Base-by-base conservation (phyloP, 2,113 vertebrate genomes). In the Lepisosteus oculatus region DNA sequence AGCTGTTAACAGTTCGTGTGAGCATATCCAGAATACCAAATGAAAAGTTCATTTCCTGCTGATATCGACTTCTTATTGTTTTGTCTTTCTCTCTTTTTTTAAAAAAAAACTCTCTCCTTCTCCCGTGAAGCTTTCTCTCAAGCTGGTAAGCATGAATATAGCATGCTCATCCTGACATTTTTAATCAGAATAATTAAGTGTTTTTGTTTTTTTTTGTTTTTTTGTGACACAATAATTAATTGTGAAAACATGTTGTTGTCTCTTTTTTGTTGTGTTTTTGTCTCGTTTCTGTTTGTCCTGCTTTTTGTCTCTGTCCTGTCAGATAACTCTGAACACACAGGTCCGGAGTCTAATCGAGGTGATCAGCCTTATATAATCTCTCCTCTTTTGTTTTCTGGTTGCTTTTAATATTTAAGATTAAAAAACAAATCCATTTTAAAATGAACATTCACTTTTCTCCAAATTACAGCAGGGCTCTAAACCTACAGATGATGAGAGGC, bases 81-180 rank as follows among this genome's bases (percentile, higher is more conserved):
- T 65, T 78, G 68, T 81, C 61, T 76, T 73, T 88, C 80, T 76
- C 72, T 81, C 76, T 72, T 77, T 81, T 74, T 67, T 71, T 72
- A 78, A 62, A 80, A 65, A 66, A 75, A 85, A 80, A 84, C 73
- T 79, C 89, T 92, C 78, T 90, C 80, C 87, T 86, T 87, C 85
- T 86, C 81, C 81, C 90, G 77, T 86, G 96, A 98, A 99, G 97
- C 97, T 99, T 93, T 99, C 97, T 94, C 96, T 99, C 91, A 99
- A 98, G 94, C 94, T 99, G 97, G 97, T 99, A 99, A 99, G 97
- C 95, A 97, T 91, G 85, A 92, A 80, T 80, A 69, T 71, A 77
- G 90, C 90, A 87, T 91, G 95, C 89, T 86, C 93, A 83, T 83
- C 89, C 79, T 81, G 77, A 76, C 80, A 77, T 73, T 77, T 74